Conservation (phyloP, 2,888 invertebrate genomes). For the Oeneis ivallda region DNA sequence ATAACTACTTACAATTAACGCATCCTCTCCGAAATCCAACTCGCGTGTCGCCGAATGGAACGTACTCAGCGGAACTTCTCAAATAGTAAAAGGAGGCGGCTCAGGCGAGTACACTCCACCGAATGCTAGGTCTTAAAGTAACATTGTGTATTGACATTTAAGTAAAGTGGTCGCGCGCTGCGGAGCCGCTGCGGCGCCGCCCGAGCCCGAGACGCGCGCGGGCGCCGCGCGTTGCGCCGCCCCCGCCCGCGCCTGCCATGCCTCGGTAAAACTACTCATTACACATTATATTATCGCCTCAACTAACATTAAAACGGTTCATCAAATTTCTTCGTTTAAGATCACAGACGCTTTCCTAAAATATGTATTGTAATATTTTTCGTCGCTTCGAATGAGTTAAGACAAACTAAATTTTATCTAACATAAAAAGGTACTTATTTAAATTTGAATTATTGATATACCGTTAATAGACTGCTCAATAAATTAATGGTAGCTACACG, state of each 20-base stretch:
- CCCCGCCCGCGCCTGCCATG: slow-evolving; percentile 36
- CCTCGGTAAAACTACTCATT: slow-evolving; percentile 54
- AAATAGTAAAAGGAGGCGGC: neutral
- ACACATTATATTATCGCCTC: slow-evolving; percentile 62
- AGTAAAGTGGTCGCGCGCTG: slow-evolving; percentile 48
- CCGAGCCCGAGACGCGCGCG: slow-evolving; percentile 36
- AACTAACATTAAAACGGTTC: slow-evolving; percentile 71
- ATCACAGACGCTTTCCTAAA: slow-evolving; percentile 82
- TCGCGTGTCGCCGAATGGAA: slow-evolving; percentile 16
- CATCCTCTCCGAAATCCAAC: slow-evolving; percentile 28
- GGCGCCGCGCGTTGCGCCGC: slow-evolving; percentile 10
- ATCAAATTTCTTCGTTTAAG: slow-evolving; percentile 79
- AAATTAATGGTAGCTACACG: slow-evolving; percentile 77
- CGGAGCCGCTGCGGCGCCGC: neutral
- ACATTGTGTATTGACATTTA: slow-evolving; percentile 45
- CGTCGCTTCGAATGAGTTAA: slow-evolving; percentile 67
- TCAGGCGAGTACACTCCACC: slow-evolving; percentile 36
- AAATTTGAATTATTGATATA: slow-evolving; percentile 67
- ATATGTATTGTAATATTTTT: slow-evolving; percentile 67
- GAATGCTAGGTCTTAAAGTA: slow-evolving; percentile 22
- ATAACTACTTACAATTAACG: slow-evolving; percentile 40
- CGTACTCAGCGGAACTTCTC: slow-evolving; percentile 11
- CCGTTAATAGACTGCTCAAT: slow-evolving; percentile 62
- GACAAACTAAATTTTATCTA: slow-evolving; percentile 63
- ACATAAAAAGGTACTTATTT: slow-evolving; percentile 53